Base-by-base conservation (phyloP, 2,797 vertebrate species). In the Myiotriccus ornatus region DNA sequence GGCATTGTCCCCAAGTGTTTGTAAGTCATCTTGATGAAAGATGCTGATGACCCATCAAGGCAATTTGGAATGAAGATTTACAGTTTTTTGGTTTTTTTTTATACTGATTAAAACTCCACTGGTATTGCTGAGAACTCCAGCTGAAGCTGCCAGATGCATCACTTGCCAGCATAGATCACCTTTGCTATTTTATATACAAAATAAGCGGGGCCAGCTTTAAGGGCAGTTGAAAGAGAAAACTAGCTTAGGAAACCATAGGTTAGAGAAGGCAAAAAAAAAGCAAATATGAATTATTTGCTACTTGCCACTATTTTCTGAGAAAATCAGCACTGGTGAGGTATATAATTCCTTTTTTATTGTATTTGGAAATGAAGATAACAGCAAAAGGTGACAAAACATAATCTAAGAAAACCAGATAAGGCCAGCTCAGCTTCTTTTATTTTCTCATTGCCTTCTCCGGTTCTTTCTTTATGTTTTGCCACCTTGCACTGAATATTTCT, bases 141-240 rank as follows among this genome's bases (percentile, higher is more conserved):
- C 7, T n/a, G 50, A 86, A 78, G 46, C 17, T 81, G 27, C 8
- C 35, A 39, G 39, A 28, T 18, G 8, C n/a, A 37, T 35, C 28
- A 7, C 39, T 30, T 39, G 27, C 30, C 41, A 53, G 21, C 0
- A 0, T 22, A 15, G 21, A 69, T 4, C 32, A 69, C 13, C 11
- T 44, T 34, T 30, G 12, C 8, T 47, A 2, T 46, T 70, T 32
- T 39, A 32, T 12, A 7, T 3, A 2, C 25, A 41, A 68, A 74
- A 74, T 35, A n/a, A 5, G 1, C 21, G 28, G 25, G 22, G 14
- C 2, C 19, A 30, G 4, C 20, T 68, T 39, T 39, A 46, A n/a
- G 25, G 25, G 23, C 20, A 87, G 14, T 6, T 44, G 35, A 47
- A 82, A 87, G 17, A 46, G 23, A 68, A 83, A 85, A 22, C 5